A percentile compares a stretch with the other conserved stretches of the same genome.
Evolutionary conservation across 2,888 invertebrate genomes (phyloP).

Genomic region (Lysandra bellargus): DNA sequence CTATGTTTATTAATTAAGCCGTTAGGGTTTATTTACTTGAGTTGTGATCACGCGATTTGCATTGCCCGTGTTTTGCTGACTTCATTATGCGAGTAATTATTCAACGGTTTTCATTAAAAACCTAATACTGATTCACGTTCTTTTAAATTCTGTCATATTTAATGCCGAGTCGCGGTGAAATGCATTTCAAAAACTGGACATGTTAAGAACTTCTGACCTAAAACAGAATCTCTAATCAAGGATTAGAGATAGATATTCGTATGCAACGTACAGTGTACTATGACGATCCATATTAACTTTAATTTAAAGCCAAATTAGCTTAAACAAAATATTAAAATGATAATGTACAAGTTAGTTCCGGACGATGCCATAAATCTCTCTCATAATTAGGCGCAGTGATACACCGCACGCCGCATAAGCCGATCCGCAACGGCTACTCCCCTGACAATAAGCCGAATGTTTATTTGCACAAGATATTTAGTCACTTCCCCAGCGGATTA

Average conservation of each 20-base stretch:
- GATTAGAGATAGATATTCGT: neutral
- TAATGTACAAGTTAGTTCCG: slow-evolving; percentile 38
- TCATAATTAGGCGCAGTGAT: slow-evolving; percentile 62
- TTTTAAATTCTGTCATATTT: neutral
- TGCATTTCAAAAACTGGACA: neutral
- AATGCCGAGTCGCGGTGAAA: neutral
- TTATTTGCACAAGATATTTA: slow-evolving; percentile 81
- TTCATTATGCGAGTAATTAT: slow-evolving; percentile 3
- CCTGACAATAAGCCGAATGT: slow-evolving; percentile 73
- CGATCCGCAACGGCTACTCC: slow-evolving; percentile 68
- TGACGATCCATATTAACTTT: neutral
- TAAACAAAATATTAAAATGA: slow-evolving; percentile 30
- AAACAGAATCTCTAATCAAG: no score
- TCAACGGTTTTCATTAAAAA: neutral
- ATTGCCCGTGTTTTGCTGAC: neutral
- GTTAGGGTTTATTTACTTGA: slow-evolving; percentile 3
- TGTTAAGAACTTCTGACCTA: neutral
- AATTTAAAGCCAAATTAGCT: neutral
- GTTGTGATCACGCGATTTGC: slow-evolving; percentile 3
- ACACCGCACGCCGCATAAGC: slow-evolving; percentile 70
- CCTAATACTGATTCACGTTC: neutral
- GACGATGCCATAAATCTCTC: slow-evolving; percentile 53
- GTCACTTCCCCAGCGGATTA: slow-evolving; percentile 78
- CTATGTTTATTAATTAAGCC: neutral
- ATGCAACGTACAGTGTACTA: neutral